phyloP scores from a whole-genome alignment of 2,113 vertebrate genomes.

The Clupea harengus region DNA sequence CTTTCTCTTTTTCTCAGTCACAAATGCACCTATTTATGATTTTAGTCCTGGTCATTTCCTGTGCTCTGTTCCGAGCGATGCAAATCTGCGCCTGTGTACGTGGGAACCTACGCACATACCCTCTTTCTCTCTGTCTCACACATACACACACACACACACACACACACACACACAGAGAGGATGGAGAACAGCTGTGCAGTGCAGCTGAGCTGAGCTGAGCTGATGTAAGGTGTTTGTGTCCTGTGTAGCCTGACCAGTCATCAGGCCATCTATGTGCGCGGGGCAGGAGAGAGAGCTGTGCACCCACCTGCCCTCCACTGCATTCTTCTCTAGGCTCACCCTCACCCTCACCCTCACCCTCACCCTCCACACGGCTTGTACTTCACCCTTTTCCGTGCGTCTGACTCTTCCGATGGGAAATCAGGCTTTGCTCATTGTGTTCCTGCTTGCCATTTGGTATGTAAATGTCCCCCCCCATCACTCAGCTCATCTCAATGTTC shows the following conservation, averaged over 20 bases:
- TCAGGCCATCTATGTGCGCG: neutral
- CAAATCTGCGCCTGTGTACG: neutral
- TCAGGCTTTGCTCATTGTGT: neutral
- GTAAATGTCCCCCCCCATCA: neutral
- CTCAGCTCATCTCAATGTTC: neutral
- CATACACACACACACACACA: neutral
- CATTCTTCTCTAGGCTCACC: neutral
- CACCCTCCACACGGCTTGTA: too few relatives aligned
- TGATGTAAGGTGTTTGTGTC: neutral
- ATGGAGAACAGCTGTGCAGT: neutral
- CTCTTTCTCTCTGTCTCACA: neutral
- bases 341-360: too few relatives aligned
- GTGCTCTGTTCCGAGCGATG: neutral
- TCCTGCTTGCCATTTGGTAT: neutral
- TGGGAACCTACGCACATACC: neutral
- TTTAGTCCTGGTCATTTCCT: neutral
- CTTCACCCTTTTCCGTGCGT: too few relatives aligned
- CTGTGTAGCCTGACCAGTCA: neutral
- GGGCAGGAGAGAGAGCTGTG: neutral
- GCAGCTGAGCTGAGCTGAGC: neutral
- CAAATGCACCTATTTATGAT: neutral
- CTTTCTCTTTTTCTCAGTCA: neutral
- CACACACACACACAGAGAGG: neutral
- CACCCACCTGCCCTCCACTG: neutral
- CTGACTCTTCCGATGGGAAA: neutral